These are phyloP conservation scores for Dicentrarchus labrax DNA, from an alignment of 2,113 vertebrate genomes.

Conservation along the genomic window DNA sequence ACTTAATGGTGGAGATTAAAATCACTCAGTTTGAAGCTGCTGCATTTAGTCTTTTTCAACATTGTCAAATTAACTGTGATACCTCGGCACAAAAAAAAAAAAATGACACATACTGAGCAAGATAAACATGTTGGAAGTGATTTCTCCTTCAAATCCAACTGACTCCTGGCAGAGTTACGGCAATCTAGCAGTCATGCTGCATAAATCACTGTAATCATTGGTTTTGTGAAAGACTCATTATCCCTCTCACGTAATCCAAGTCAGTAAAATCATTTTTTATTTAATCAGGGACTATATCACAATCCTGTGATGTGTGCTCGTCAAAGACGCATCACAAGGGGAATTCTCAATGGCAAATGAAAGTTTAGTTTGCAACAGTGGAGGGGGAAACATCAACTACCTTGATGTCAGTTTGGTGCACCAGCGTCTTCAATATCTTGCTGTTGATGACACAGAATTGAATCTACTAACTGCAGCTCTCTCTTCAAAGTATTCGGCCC, in stretches of 20 bases:
- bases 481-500: background rate
- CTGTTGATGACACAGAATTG: no score
- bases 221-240: slow-evolving; percentile 18
- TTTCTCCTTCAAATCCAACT: slow-evolving; percentile 11
- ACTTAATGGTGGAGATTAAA: background rate
- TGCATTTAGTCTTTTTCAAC: background rate
- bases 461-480: background rate
- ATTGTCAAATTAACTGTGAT: background rate
- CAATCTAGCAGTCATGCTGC: background rate
- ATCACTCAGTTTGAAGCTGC: background rate
- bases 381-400: background rate
- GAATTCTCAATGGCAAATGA: slow-evolving; percentile 8
- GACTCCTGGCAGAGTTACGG: background rate
- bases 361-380: slow-evolving; percentile 6
- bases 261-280: slow-evolving; percentile 24
- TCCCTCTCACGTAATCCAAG: background rate
- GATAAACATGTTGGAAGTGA: slow-evolving; percentile 2
- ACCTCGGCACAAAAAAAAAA: slow-evolving; percentile 19
- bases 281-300: background rate
- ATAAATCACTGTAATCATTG: slow-evolving; percentile 20
- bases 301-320: background rate
- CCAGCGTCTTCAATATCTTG: background rate
- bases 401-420: background rate
- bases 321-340: background rate
- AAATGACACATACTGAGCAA: background rate